Conservation (phyloP, 2,113 vertebrate species). For the Nerophis lumbriciformis region DNA sequence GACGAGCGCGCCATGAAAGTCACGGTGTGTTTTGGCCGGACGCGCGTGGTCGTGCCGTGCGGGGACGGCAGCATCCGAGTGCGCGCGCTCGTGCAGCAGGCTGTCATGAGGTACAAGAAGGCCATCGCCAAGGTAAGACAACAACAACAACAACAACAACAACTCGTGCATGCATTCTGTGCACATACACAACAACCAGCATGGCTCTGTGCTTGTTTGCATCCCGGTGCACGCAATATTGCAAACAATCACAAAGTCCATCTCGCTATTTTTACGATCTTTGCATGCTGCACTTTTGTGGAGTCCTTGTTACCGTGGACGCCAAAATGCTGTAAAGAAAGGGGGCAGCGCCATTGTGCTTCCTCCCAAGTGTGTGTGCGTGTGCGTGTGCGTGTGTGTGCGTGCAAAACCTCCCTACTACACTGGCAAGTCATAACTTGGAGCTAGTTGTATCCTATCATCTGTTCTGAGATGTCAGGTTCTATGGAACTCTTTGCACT, state of each 20-base stretch:
- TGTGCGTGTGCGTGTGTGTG: too few relatives aligned
- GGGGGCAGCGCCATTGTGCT: neutral
- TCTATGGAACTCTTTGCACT: neutral
- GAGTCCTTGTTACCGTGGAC: neutral
- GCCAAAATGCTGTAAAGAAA: too few relatives aligned
- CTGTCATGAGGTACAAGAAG: slow-evolving; percentile 88
- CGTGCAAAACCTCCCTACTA: too few relatives aligned
- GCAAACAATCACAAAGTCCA: too few relatives aligned
- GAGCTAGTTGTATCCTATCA: neutral
- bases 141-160: too few relatives aligned
- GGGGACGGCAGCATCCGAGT: slow-evolving; percentile 88
- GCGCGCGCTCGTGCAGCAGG: slow-evolving; percentile 85
- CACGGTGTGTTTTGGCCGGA: slow-evolving; percentile 91
- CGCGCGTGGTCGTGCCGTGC: slow-evolving; percentile 93
- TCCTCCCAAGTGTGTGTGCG: too few relatives aligned
- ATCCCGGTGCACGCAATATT: too few relatives aligned
- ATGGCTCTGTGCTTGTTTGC: too few relatives aligned
- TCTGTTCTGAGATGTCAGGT: neutral
- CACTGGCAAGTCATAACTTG: neutral
- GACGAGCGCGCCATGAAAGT: slow-evolving; percentile 69
- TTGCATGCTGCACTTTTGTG: slow-evolving; percentile 50
- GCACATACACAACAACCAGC: too few relatives aligned
- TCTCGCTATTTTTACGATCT: too few relatives aligned
- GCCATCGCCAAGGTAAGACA: slow-evolving; percentile 90
- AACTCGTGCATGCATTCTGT: too few relatives aligned